Evolutionary conservation across 2,113 vertebrate species (phyloP).

Genomic region (Miniopterus natalensis): DNA sequence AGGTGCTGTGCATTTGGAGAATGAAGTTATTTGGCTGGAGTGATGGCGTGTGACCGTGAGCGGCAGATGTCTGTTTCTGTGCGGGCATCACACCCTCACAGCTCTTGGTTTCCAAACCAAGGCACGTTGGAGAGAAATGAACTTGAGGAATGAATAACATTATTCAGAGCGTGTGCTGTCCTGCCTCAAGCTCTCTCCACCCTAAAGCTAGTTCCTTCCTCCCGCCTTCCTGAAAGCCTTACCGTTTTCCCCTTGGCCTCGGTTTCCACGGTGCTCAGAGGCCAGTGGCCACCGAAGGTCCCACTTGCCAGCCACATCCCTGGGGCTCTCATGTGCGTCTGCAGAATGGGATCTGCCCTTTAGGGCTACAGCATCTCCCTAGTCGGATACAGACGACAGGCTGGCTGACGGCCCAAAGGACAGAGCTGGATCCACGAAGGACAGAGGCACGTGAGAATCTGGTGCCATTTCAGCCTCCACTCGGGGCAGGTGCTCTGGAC

Average conservation of each 20-base stretch:
- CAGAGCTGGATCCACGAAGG: not conserved
- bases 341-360: not conserved
- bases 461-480: not conserved
- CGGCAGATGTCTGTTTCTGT: constrained; percentile 76
- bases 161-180: not conserved
- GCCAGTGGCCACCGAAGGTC: not conserved
- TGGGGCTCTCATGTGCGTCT: not conserved
- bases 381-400: not conserved
- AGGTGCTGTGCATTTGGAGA: constrained; percentile 78
- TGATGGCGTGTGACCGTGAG: constrained; percentile 68
- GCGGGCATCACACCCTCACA: not conserved
- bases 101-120: constrained; percentile 55
- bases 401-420: not conserved
- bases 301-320: not conserved
- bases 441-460: not conserved
- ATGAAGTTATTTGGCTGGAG: constrained; percentile 75
- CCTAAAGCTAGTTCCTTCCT: not conserved
- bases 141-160: not conserved
- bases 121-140: not conserved
- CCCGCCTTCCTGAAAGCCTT: not conserved
- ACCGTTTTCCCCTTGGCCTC: not conserved
- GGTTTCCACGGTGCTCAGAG: not conserved
- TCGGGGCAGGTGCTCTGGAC: not conserved
- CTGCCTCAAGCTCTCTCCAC: not conserved
- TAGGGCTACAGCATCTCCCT: not conserved